A percentile compares a stretch with the other conserved stretches of the same genome.
phyloP scores from a whole-genome alignment of 2,797 vertebrate genomes.

The Cichlasoma orientale region DNA sequence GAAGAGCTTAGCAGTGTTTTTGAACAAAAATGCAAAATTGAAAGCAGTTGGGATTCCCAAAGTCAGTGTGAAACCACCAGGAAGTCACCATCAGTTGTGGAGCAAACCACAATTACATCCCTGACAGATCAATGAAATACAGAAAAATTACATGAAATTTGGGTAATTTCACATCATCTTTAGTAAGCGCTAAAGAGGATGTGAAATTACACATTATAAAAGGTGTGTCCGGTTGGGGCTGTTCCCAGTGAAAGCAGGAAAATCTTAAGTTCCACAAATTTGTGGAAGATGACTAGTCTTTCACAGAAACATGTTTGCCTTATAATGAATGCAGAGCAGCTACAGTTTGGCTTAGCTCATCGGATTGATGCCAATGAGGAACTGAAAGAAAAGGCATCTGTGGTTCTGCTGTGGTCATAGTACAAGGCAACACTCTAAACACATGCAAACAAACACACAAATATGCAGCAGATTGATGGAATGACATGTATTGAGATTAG shows the following conservation, averaged over 20 bases:
- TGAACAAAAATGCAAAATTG: slow-evolving; percentile 44
- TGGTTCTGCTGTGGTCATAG: slow-evolving; percentile 17
- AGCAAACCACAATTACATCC: slow-evolving; percentile 33
- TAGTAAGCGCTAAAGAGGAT: background rate
- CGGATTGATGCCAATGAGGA: slow-evolving; percentile 2
- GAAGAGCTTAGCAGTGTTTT: slow-evolving; percentile 36
- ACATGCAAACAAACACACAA: slow-evolving; percentile 19
- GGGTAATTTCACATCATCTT: background rate
- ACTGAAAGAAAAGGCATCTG: slow-evolving; percentile 21
- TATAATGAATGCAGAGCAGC: background rate
- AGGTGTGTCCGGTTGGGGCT: background rate
- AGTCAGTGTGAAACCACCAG: slow-evolving; percentile 39
- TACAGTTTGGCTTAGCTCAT: background rate
- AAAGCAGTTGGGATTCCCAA: slow-evolving; percentile 53
- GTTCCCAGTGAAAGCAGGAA: background rate
- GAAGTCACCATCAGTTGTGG: slow-evolving; percentile 44
- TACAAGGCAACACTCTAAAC: slow-evolving; percentile 16
- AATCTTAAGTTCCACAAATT: background rate
- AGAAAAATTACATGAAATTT: background rate
- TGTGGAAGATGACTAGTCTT: background rate
- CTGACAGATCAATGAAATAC: slow-evolving; percentile 19
- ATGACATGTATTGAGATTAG: background rate
- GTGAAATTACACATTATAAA: background rate
- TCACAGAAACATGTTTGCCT: background rate
- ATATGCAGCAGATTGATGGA: background rate